Evolutionary conservation across 2,888 invertebrate genomes (phyloP), one percentile per base, ranked within the genome.

Genomic region (Ecliptopera silaceata): DNA sequence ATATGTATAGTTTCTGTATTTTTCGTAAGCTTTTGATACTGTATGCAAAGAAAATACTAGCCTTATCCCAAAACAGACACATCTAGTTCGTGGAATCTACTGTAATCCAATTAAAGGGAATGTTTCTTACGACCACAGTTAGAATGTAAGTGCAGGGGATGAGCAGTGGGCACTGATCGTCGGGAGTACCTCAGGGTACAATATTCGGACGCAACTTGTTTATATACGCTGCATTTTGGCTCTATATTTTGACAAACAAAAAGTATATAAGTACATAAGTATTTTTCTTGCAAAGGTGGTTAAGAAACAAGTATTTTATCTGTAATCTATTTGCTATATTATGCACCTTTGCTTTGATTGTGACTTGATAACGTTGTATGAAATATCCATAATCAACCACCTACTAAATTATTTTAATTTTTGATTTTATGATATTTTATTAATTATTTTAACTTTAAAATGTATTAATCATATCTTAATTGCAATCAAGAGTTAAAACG

Each of bases 91-190:
- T 48, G 34, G 32, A 57, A 38, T 44, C 17, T 70, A 75, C 75
- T 74, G 81, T 82, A 82, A 84, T 83, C 75, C 77, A 83, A 85
- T 84, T 75, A 75, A 64, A 71, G 72, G 72, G 73, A 81, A 82
- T 80, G 79, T 77, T 81, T 80, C 78, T 79, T 77, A 76, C 75
- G 72, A 79, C 80, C 79, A 74, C 80, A 76, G 67, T 77, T 71
- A 71, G 73, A 76, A 73, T 78, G 79, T 80, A 81, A 79, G 73
- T 75, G 69, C 71, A 72, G 63, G 70, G 72, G 74, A 69, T 68
- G 22, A 45, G 68, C 58, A 66, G 59, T 64, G 72, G 70, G 66
- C 73, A 71, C 76, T 65, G 74, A 74, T 77, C 70, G 67, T 63
- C 66, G 26, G 70, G 74, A 62, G 73, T 77, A 69, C 72, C 77